These are phyloP conservation scores for Lanius collurio DNA, from an alignment of 2,113 vertebrate genomes.

Conservation along the genomic window DNA sequence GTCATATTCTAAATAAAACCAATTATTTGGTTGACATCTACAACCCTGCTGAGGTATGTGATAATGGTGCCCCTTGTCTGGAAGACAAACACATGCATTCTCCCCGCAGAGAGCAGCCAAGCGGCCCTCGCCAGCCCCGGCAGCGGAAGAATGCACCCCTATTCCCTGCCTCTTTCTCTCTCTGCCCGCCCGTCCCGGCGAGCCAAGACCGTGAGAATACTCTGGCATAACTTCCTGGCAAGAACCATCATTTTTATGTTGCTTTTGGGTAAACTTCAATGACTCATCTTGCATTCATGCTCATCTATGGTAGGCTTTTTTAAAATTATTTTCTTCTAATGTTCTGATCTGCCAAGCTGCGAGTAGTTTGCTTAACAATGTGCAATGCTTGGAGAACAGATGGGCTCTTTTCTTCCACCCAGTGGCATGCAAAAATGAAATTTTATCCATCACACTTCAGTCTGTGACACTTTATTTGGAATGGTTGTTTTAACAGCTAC, in stretches of 20 bases:
- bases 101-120: not conserved
- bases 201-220: not conserved
- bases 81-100: constrained; percentile 9
- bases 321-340: not conserved
- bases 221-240: constrained; percentile 26
- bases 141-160: not conserved
- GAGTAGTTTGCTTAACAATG: constrained; percentile 1
- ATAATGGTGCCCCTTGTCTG: constrained; percentile 62
- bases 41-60: constrained; percentile 42
- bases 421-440: not conserved
- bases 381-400: not conserved
- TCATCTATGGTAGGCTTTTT: not conserved
- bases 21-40: constrained; percentile 49
- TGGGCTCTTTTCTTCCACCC: not conserved
- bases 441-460: constrained; percentile 17
- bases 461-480: not conserved
- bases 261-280: constrained; percentile 48
- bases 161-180: not conserved
- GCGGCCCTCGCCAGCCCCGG: not conserved
- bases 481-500: not conserved
- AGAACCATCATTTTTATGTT: constrained; percentile 22
- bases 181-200: fast-evolving
- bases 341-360: not conserved
- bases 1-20: constrained; percentile 34
- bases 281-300: constrained; percentile 41